Base-by-base conservation (phyloP, 2,888 invertebrate species). In the Hemaris fuciformis region DNA sequence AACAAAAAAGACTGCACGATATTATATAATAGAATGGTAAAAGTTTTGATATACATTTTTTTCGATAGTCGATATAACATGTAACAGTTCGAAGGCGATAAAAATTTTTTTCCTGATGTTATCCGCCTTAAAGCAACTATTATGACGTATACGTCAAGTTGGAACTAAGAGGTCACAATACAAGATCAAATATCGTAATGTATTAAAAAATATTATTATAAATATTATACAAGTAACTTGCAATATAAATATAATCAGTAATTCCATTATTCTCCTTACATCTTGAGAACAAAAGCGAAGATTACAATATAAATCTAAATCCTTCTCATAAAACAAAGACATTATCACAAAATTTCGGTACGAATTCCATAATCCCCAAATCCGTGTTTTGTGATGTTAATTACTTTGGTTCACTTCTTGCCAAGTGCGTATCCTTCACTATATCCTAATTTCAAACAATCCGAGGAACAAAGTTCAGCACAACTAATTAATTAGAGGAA, bases 401-500 rank as follows among this genome's bases (percentile, higher is more conserved):
- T 53, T 53, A 53, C 27, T 20, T 53, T 53, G 53, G 31, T 53
- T 53, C 27, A 25, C 48, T 25, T 8, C 27, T 4, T 18, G 45
- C 45, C 10, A 18, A 18, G 10, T 31, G 18, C 31, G 31, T 31
- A 53, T 18, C 53, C 53, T 31, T 67, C 66, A 63, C 64, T 60
- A 43, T 58, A 60, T 62, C 59, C 61, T 56, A 69, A 62, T 68
- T 66, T 60, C 64, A 64, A 68, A 62, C 66, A 62, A 68, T 64
- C 63, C 42, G 45, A 46, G 25, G 61, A 60, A 57, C 63, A 34
- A 66, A 74, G 64, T 72, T 73, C 61, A 6, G 15, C 60, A 34
- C 45, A 73, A 73, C 64, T 76, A 74, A 76, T 75, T 74, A 72
- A 72, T 70, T 73, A 75, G 71, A 70, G 64, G 45, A 68, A 74